These are phyloP conservation scores for Misgurnus anguillicaudatus DNA, from an alignment of 2,113 vertebrate species.

Conservation along the genomic window DNA sequence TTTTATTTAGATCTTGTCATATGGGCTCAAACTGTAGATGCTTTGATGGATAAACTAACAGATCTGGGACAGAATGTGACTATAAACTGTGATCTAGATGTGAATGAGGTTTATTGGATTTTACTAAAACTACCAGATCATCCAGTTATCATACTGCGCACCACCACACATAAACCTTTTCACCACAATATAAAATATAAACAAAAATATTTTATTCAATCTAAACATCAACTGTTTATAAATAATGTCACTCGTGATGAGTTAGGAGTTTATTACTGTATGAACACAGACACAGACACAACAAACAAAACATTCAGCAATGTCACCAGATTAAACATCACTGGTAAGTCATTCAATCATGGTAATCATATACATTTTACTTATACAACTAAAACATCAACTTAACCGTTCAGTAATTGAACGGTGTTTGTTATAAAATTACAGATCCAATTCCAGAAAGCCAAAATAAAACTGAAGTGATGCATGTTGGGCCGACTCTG, in stretches of 20 bases:
- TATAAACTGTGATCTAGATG: background rate
- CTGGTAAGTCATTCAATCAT: background rate
- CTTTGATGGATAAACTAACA: background rate
- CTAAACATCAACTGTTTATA: background rate
- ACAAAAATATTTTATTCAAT: background rate
- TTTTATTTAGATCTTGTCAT: background rate
- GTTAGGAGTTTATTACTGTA: slow-evolving; percentile 5
- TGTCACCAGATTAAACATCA: background rate
- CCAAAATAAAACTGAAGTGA: too few species aligned
- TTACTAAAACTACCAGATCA: background rate
- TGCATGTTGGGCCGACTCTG: too few species aligned
- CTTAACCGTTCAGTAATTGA: too few species aligned
- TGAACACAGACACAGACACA: background rate
- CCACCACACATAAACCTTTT: accelerated
- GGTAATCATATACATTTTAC: too few species aligned
- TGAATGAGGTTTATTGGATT: background rate
- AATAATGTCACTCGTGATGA: background rate
- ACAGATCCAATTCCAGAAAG: too few species aligned
- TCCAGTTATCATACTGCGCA: background rate
- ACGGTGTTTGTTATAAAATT: too few species aligned
- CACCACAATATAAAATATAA: background rate
- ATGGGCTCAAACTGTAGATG: background rate
- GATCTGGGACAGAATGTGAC: background rate
- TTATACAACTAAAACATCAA: too few species aligned
- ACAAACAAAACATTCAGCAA: background rate